Conservation (phyloP, 2,113 vertebrate species). For the Podocnemis expansa region DNA sequence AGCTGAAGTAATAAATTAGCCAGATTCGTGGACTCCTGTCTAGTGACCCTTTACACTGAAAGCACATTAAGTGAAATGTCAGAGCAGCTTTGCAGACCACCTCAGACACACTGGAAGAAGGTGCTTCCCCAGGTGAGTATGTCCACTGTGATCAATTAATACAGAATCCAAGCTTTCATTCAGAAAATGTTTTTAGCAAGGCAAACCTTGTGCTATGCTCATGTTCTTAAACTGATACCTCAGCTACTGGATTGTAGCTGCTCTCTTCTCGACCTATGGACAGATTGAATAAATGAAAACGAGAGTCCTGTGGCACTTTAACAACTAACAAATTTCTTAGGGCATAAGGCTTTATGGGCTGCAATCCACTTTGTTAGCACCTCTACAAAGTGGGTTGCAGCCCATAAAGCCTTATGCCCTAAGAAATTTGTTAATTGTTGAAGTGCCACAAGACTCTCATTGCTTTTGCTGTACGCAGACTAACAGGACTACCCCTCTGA, state of each 20-base stretch:
- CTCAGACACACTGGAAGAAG: fast-evolving
- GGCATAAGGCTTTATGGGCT: too few species aligned
- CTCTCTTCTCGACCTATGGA: not conserved
- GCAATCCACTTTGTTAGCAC: too few species aligned
- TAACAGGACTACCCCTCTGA: too few species aligned
- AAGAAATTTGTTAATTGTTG: too few species aligned
- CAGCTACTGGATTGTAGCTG: not conserved
- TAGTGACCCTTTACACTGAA: not conserved
- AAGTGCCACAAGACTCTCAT: too few species aligned
- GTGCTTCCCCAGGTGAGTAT: not conserved
- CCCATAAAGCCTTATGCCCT: too few species aligned
- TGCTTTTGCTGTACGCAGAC: too few species aligned
- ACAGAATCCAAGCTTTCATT: not conserved
- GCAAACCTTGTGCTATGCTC: not conserved
- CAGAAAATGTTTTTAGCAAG: not conserved
- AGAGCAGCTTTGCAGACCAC: fast-evolving
- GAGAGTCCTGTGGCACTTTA: too few species aligned
- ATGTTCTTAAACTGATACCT: not conserved
- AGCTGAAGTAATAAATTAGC: fast-evolving
- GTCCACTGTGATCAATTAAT: not conserved
- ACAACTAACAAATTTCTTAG: too few species aligned
- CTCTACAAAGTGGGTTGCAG: too few species aligned
- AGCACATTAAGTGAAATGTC: not conserved
- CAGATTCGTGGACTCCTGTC: fast-evolving
- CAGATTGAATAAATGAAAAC: not conserved